Conservation (phyloP, 2,113 vertebrate species). For the Ibidorhyncha struthersii region DNA sequence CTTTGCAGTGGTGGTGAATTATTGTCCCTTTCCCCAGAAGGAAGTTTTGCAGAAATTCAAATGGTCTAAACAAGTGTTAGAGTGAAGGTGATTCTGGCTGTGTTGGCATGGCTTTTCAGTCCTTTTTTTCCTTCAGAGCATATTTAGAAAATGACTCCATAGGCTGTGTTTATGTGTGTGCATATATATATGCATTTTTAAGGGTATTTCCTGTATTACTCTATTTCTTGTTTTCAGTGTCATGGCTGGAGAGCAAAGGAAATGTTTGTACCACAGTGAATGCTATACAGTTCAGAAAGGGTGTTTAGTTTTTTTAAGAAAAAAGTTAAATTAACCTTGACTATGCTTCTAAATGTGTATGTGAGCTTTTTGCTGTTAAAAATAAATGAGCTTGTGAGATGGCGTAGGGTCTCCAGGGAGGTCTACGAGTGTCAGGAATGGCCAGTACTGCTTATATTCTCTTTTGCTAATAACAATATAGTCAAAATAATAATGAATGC, state of each 20-base stretch:
- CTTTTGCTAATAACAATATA: background rate
- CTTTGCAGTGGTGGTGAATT: background rate
- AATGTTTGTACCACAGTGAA: background rate
- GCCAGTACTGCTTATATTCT: background rate
- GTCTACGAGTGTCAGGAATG: background rate
- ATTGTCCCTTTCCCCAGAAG: background rate
- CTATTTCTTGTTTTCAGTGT: background rate
- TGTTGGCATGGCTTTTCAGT: background rate
- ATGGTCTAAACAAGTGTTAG: background rate
- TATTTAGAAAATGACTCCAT: background rate
- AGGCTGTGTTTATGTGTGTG: fast-evolving
- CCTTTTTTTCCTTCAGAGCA: background rate
- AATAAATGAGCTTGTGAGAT: slow-evolving; percentile 44
- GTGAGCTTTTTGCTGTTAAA: slow-evolving; percentile 15
- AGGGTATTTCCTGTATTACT: background rate
- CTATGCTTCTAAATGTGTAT: background rate
- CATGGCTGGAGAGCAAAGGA: background rate
- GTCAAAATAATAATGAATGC: background rate
- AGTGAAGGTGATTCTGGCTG: background rate
- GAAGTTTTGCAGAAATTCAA: background rate
- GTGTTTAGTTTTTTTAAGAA: background rate
- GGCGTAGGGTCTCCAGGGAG: slow-evolving; percentile 14
- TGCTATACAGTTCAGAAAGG: background rate
- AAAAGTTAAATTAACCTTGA: background rate
- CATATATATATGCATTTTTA: background rate